phyloP scores from a whole-genome alignment of 2,888 invertebrate species.

The Polyploca ridens region DNA sequence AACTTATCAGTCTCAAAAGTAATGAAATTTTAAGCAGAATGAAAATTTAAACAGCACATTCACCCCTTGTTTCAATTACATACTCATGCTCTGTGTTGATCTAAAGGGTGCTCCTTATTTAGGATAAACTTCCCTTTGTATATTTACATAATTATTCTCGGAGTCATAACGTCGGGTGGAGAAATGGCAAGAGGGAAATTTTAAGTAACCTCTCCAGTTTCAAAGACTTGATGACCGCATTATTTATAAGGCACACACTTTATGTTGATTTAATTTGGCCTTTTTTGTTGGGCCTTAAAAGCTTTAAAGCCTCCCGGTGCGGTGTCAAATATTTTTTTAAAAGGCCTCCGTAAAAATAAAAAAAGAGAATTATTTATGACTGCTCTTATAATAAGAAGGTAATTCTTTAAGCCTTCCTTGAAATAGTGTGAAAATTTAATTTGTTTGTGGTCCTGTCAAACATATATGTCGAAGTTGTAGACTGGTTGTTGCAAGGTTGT shows the following conservation, averaged over 20 bases:
- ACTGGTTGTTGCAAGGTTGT: no score
- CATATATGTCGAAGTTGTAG: no score
- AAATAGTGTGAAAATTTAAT: neutral
- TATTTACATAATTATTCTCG: conserved; percentile 57
- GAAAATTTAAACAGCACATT: conserved; percentile 35
- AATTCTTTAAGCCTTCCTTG: neutral
- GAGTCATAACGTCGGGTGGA: conserved; percentile 42
- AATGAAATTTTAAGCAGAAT: conserved; percentile 32
- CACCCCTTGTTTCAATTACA: conserved; percentile 39
- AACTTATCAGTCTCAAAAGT: neutral
- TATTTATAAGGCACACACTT: conserved; percentile 57
- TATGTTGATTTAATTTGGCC: conserved; percentile 54
- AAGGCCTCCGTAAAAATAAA: neutral
- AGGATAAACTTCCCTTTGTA: conserved; percentile 31
- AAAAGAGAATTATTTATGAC: neutral
- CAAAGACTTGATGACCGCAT: conserved; percentile 52
- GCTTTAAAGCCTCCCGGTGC: conserved; percentile 30
- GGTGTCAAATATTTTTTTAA: conserved; percentile 24
- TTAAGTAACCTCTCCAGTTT: conserved; percentile 45
- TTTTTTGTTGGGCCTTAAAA: conserved; percentile 33
- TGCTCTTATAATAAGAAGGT: neutral
- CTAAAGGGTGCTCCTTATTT: conserved; percentile 36
- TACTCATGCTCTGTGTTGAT: conserved; percentile 33
- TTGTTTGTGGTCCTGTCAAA: neutral
- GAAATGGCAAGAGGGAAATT: conserved; percentile 50